phyloP scores from a whole-genome alignment of 2,888 invertebrate genomes.

The Venustoraphidia nigricollis region DNA sequence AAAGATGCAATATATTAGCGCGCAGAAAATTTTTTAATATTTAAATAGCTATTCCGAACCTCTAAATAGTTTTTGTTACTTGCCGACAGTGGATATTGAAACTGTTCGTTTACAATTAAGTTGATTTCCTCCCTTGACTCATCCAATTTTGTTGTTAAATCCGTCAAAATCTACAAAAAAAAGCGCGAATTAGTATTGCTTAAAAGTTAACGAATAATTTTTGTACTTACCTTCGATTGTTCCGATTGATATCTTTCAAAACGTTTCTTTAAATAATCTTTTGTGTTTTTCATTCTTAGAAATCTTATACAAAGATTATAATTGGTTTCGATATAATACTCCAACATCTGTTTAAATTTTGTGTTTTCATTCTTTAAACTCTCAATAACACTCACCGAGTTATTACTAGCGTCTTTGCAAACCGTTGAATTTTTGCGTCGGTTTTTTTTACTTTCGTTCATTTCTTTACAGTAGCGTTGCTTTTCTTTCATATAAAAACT shows the following conservation, averaged over 20 bases:
- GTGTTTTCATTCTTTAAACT: slow-evolving; percentile 22
- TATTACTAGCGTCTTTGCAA: slow-evolving; percentile 14
- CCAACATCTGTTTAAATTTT: slow-evolving; percentile 23
- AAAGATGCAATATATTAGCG: slow-evolving; percentile 6
- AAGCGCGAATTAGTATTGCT: background rate
- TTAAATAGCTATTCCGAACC: slow-evolving; percentile 14
- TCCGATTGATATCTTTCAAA: slow-evolving; percentile 20
- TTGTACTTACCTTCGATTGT: slow-evolving; percentile 18
- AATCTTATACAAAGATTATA: slow-evolving; percentile 29
- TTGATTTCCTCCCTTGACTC: slow-evolving; percentile 20
- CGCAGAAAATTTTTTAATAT: background rate
- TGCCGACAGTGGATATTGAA: slow-evolving; percentile 20
- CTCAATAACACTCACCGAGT: slow-evolving; percentile 19
- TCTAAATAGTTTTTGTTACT: slow-evolving; percentile 27
- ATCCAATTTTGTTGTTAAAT: slow-evolving; percentile 21
- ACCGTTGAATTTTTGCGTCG: slow-evolving; percentile 18
- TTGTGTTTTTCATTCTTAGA: slow-evolving; percentile 27
- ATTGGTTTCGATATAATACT: slow-evolving; percentile 26
- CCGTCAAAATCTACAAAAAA: slow-evolving; percentile 19
- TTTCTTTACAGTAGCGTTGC: slow-evolving; percentile 33
- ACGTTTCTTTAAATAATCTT: slow-evolving; percentile 21
- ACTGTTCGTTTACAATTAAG: slow-evolving; percentile 20
- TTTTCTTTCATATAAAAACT: slow-evolving; percentile 37
- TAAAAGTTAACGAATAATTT: background rate
- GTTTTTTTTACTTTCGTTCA: slow-evolving; percentile 25